phyloP scores from a whole-genome alignment of 2,113 vertebrate species.

The Helogale parvula region DNA sequence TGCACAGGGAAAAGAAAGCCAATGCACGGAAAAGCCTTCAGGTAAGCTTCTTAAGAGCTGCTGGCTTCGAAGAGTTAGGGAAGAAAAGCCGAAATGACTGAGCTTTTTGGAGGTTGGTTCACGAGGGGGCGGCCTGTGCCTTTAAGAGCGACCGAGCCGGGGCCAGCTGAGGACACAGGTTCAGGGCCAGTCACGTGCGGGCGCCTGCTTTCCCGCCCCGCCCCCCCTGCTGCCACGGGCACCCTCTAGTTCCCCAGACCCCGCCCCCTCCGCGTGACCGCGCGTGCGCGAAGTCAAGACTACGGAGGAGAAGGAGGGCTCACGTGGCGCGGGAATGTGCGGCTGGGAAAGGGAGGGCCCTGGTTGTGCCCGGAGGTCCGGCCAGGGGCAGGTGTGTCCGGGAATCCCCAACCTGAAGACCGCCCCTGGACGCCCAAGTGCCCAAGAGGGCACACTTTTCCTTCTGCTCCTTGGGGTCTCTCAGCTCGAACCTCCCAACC shows the following conservation, averaged over 20 bases:
- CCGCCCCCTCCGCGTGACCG: constrained; percentile 57
- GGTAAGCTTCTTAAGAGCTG: not conserved
- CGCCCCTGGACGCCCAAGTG: not conserved
- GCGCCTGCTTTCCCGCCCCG: constrained; percentile 9
- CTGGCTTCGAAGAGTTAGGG: not conserved
- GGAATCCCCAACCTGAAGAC: not conserved
- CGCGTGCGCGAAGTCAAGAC: constrained; percentile 47
- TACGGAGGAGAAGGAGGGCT: not conserved
- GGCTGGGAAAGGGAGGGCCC: not conserved
- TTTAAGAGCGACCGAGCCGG: constrained; percentile 61
- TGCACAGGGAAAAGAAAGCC: not conserved
- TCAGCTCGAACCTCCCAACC: not conserved
- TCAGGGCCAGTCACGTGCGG: constrained; percentile 70
- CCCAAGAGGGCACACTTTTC: not conserved
- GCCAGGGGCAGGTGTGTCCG: constrained; percentile 18
- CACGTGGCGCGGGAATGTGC: constrained; percentile 76
- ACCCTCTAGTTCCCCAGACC: constrained; percentile 57
- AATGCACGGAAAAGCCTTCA: not conserved
- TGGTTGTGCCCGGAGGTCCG: not conserved
- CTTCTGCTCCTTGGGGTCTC: not conserved
- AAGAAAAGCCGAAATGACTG: not conserved
- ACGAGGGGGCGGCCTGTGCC: constrained; percentile 5
- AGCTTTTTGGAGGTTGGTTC: not conserved
- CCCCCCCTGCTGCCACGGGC: not conserved
- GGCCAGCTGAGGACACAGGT: constrained; percentile 73